Percentiles rank a stretch among this genome's conserved stretches.
phyloP scores from a whole-genome alignment of 2,113 vertebrate species.

The Cygnus atratus region DNA sequence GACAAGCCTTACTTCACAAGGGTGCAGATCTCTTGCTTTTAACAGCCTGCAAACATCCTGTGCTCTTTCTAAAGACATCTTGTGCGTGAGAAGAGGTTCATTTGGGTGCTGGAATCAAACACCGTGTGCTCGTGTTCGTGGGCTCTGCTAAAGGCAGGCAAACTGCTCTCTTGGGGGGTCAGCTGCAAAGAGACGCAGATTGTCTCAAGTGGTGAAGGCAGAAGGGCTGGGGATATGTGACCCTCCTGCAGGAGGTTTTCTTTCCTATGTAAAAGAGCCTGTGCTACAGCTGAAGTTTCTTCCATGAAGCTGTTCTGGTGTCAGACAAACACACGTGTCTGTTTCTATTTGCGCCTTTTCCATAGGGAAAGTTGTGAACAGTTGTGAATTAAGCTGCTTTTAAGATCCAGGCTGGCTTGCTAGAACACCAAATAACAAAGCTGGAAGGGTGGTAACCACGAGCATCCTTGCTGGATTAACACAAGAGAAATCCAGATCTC shows the following conservation, averaged over 20 bases:
- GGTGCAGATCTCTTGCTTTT: slow-evolving; percentile 7
- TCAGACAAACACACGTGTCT: neutral
- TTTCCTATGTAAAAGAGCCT: neutral
- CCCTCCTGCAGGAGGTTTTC: neutral
- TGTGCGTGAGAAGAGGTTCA: neutral
- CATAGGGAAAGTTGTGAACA: neutral
- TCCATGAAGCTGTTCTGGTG: no score
- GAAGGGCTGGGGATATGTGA: neutral
- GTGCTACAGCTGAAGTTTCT: no score
- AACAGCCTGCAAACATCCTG: neutral
- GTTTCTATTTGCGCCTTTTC: neutral
- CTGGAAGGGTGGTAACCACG: neutral
- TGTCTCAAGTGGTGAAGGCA: neutral
- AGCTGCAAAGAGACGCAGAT: neutral
- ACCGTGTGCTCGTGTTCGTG: neutral
- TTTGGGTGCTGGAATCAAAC: neutral
- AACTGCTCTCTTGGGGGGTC: neutral
- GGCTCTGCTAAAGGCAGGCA: neutral
- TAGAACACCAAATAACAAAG: neutral
- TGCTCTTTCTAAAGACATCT: neutral
- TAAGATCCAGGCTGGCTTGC: neutral
- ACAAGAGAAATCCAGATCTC: neutral
- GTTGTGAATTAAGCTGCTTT: neutral
- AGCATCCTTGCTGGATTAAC: neutral
- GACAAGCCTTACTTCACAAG: neutral